Conservation (phyloP, 2,888 invertebrate species). For the Prenolepis imparis region DNA sequence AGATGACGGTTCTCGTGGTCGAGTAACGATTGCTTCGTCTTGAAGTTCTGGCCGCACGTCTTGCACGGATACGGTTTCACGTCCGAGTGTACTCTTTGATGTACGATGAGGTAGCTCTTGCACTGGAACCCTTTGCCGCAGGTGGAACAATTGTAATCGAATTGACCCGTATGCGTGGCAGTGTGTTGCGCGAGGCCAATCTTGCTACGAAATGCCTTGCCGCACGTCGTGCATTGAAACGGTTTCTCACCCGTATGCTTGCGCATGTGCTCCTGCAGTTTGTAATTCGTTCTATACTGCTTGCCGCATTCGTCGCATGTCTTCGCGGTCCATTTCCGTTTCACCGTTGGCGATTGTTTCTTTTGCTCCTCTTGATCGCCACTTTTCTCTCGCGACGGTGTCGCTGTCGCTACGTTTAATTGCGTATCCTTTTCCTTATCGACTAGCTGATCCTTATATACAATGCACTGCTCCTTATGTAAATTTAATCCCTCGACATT, state of each 20-base stretch:
- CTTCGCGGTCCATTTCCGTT: conserved; percentile 86
- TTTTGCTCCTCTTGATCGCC: conserved; percentile 70
- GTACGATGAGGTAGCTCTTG: conserved; percentile 88
- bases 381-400: conserved; percentile 42
- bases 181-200: conserved; percentile 88
- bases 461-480: conserved; percentile 81
- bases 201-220: conserved; percentile 89
- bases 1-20: conserved; percentile 89
- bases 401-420: conserved; percentile 34
- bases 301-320: conserved; percentile 88
- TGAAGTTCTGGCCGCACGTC: conserved; percentile 88
- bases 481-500: conserved; percentile 85
- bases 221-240: conserved; percentile 88
- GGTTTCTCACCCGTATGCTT: conserved; percentile 89
- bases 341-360: conserved; percentile 79
- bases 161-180: conserved; percentile 88
- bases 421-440: conserved; percentile 57
- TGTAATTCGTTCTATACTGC: conserved; percentile 88
- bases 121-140: conserved; percentile 89
- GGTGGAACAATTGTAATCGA: conserved; percentile 88
- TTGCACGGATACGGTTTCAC: conserved; percentile 88
- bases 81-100: conserved; percentile 89
- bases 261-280: conserved; percentile 88
- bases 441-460: conserved; percentile 67
- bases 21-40: conserved; percentile 88